Percentiles rank a stretch among this genome's conserved stretches.
These are phyloP conservation scores for Thumatha senex DNA, from an alignment of 2,888 invertebrate species.

Conservation along the genomic window DNA sequence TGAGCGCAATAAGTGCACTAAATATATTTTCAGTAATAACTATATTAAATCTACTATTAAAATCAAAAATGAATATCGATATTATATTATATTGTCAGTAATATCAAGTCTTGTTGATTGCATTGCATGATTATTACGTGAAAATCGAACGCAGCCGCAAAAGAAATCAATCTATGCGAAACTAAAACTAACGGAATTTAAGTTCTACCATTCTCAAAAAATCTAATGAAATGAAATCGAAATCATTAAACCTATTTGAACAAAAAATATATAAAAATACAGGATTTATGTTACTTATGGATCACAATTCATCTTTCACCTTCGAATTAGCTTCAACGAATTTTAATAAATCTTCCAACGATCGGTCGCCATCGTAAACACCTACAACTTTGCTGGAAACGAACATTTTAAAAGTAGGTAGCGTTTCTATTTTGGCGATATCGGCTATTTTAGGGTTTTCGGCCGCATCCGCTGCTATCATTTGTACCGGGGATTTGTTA, in stretches of 20 bases:
- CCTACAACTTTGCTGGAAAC: constrained; percentile 75
- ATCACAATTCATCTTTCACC: constrained; percentile 74
- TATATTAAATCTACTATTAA: constrained; percentile 4
- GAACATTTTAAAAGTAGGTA: constrained; percentile 88
- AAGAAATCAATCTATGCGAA: neutral
- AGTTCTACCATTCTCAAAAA: neutral
- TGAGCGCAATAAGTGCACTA: constrained; percentile 15
- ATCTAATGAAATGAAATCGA: neutral
- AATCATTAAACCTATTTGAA: too few species aligned
- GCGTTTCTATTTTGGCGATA: constrained; percentile 84
- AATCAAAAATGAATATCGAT: constrained; percentile 9
- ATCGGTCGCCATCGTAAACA: constrained; percentile 84
- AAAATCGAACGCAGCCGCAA: neutral
- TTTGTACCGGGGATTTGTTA: constrained; percentile 58
- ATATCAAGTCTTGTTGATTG: constrained; percentile 23
- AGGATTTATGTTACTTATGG: constrained; percentile 10
- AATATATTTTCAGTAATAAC: constrained; percentile 23
- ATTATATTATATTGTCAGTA: constrained; percentile 30
- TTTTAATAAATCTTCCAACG: constrained; percentile 77
- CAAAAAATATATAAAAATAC: too few species aligned
- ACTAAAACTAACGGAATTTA: neutral
- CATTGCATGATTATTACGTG: neutral
- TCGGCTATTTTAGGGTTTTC: constrained; percentile 83
- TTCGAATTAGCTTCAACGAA: constrained; percentile 66
- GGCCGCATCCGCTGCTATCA: constrained; percentile 87